Evolutionary conservation across 2,113 vertebrate genomes (phyloP).

Genomic region (Myrmophylax atrothorax): DNA sequence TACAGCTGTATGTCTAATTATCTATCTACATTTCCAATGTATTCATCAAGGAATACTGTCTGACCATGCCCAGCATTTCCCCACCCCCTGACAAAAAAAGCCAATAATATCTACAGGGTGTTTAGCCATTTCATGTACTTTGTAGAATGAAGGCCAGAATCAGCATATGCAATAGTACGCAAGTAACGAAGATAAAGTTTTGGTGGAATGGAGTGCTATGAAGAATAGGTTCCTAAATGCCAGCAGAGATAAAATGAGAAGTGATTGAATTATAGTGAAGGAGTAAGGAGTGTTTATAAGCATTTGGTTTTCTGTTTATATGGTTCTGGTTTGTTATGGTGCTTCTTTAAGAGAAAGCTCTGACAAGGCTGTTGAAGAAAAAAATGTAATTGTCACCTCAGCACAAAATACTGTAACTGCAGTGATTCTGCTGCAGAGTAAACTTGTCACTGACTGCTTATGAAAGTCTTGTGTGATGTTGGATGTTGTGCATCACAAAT

Average conservation of each 20-base stretch:
- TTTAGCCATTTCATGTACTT: not conserved
- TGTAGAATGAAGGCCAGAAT: not conserved
- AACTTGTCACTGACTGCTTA: not conserved
- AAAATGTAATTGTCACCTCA: not conserved
- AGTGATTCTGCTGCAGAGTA: not conserved
- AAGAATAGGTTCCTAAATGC: not conserved
- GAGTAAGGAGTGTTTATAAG: not conserved
- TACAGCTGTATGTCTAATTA: not conserved
- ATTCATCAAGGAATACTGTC: not conserved
- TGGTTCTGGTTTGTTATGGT: not conserved
- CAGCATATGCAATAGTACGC: not conserved
- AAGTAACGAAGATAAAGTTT: not conserved
- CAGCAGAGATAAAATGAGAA: not conserved
- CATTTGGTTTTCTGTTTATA: not conserved
- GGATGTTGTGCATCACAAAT: not conserved
- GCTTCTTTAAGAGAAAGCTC: not conserved
- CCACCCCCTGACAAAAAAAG: not conserved
- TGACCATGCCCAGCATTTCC: rapidly evolving
- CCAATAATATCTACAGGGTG: not conserved
- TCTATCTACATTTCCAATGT: not conserved
- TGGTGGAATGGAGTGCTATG: not conserved
- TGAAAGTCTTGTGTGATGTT: not conserved
- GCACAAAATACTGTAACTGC: not conserved
- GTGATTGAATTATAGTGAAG: not conserved
- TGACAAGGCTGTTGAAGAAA: not conserved